Evolutionary conservation across 1,140 invertebrate species (phyloP).

Genomic region (Drosophila orosa): DNA sequence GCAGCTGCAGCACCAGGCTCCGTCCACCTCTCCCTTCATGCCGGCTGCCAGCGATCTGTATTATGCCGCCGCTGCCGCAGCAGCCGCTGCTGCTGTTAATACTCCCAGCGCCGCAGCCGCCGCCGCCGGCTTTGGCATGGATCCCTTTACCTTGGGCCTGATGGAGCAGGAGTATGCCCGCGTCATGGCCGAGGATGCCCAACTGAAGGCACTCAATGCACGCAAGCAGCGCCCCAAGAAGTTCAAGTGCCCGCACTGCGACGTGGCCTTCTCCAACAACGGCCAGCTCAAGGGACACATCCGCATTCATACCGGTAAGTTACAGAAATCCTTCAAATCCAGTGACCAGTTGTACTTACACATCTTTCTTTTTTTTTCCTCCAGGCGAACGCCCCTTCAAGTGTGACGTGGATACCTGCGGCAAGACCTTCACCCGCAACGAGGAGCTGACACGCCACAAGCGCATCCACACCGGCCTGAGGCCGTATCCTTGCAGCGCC

Average conservation of each 20-base stretch:
- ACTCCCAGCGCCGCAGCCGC: conserved; percentile 31
- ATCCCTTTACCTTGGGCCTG: conserved; percentile 73
- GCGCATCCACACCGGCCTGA: conserved; percentile 93
- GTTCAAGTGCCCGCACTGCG: conserved; percentile 94
- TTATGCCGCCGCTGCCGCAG: conserved; percentile 72
- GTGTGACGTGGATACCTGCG: conserved; percentile 93
- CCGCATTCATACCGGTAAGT: conserved; percentile 93
- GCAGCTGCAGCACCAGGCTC: conserved; percentile 43
- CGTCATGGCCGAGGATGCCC: conserved; percentile 88
- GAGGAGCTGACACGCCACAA: conserved; percentile 96
- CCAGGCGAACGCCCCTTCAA: conserved; percentile 93
- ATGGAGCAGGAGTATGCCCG: conserved; percentile 88
- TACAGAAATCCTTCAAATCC: background rate
- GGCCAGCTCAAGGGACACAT: conserved; percentile 96
- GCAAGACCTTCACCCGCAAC: conserved; percentile 96
- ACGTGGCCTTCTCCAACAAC: conserved; percentile 96
- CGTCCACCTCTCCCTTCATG: conserved; percentile 62
- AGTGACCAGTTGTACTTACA: conserved; percentile 22
- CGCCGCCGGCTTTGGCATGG: conserved; percentile 64
- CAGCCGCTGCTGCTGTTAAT: conserved; percentile 53
- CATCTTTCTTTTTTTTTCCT: conserved; percentile 31
- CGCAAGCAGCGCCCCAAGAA: conserved; percentile 94
- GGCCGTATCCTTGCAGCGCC: conserved; percentile 91
- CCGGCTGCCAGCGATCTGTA: conserved; percentile 64
- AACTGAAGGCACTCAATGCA: conserved; percentile 86